Percentiles rank a stretch among this genome's conserved stretches.
These are phyloP conservation scores for Chironomus striatipennis DNA, from an alignment of 1,140 invertebrate species.

Conservation along the genomic window DNA sequence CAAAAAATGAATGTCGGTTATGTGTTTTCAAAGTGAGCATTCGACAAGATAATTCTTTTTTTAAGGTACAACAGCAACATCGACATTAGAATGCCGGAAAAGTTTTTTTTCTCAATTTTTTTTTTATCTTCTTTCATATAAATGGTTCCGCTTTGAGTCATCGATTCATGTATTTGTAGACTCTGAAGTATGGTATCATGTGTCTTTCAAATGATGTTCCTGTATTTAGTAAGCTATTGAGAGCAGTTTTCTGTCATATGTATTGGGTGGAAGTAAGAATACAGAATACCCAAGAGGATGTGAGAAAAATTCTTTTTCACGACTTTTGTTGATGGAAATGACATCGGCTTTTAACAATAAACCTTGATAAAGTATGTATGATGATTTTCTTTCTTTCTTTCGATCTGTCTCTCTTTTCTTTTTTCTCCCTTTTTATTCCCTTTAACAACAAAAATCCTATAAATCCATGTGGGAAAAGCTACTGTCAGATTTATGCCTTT, in stretches of 20 bases:
- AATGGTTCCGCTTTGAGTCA: background rate
- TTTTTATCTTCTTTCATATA: background rate
- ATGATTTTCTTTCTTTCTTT: background rate
- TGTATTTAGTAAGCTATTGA: background rate
- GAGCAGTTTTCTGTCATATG: background rate
- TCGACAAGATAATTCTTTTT: background rate
- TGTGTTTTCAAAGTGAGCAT: background rate
- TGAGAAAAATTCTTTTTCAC: background rate
- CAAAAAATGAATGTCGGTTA: slow-evolving; percentile 2
- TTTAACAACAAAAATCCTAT: background rate
- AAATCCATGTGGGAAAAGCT: background rate
- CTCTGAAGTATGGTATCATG: background rate
- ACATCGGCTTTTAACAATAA: background rate
- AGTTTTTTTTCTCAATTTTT: background rate
- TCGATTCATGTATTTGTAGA: background rate
- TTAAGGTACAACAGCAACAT: background rate
- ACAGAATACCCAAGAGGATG: background rate
- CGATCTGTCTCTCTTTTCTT: no score
- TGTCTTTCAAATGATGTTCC: background rate
- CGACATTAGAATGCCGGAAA: background rate
- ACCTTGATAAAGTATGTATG: background rate
- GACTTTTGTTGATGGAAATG: background rate
- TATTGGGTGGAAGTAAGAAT: background rate
- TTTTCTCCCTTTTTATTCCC: background rate
- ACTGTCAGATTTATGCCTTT: background rate